A percentile compares a stretch with the other conserved stretches of the same genome.
Conservation (phyloP, 2,888 invertebrate genomes). For the Galerucella calmariensis region DNA sequence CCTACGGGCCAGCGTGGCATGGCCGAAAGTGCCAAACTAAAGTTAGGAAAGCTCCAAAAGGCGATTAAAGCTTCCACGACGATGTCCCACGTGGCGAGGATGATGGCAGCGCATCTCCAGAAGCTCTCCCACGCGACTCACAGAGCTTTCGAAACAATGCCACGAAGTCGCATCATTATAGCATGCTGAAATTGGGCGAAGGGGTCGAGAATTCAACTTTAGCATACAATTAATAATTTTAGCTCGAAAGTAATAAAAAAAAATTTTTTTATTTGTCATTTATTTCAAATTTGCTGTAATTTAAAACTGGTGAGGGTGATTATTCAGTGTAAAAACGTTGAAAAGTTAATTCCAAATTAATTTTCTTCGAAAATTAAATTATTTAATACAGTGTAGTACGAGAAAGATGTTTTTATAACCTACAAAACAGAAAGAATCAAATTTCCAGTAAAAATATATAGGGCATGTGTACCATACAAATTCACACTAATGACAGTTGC, state of each 20-base stretch:
- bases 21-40: slow-evolving; percentile 51
- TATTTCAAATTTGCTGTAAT: not conserved
- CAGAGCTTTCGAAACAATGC: slow-evolving; percentile 14
- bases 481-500: too few species aligned
- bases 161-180: slow-evolving; percentile 21
- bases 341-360: not conserved
- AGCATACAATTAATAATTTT: not conserved
- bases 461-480: too few species aligned
- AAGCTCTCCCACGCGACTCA: slow-evolving; percentile 40
- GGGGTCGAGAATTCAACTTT: not conserved
- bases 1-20: slow-evolving; percentile 34
- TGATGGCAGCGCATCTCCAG: slow-evolving; percentile 47
- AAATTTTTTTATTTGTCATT: too few species aligned
- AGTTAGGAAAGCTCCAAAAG: slow-evolving; percentile 40
- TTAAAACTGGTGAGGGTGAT: not conserved
- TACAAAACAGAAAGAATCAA: slow-evolving; percentile 14
- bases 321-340: not conserved
- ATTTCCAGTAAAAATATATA: not conserved
- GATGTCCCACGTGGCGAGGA: slow-evolving; percentile 45
- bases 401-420: slow-evolving; percentile 31
- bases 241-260: too few species aligned
- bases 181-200: not conserved
- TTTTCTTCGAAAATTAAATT: slow-evolving; percentile 12
- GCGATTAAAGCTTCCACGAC: slow-evolving; percentile 43
- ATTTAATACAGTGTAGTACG: slow-evolving; percentile 25